A percentile compares a stretch with the other conserved stretches of the same genome.
phyloP scores from a whole-genome alignment of 1,140 invertebrate species.

The Diachasma alloeum region DNA sequence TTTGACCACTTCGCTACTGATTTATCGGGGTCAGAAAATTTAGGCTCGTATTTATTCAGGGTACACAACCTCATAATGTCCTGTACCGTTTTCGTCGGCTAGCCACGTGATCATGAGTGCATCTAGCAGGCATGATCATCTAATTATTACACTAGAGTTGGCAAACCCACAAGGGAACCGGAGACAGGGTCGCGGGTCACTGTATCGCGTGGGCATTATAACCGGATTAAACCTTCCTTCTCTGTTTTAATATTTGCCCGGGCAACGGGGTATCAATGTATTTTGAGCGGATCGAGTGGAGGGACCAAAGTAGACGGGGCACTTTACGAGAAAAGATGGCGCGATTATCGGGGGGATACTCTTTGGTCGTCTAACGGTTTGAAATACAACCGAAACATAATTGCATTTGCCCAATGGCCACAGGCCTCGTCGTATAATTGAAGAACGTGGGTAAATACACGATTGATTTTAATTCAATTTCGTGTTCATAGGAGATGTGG shows the following conservation, averaged over 20 bases:
- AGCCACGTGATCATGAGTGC: constrained; percentile 38
- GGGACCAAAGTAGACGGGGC: not conserved
- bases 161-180: constrained; percentile 39
- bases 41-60: constrained; percentile 31
- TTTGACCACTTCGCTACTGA: no score
- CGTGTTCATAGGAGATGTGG: constrained; percentile 17
- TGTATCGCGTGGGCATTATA: constrained; percentile 17
- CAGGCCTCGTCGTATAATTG: constrained; percentile 60
- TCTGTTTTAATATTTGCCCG: not conserved
- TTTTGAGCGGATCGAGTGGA: not conserved
- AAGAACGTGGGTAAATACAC: constrained; percentile 61
- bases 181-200: constrained; percentile 4
- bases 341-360: constrained; percentile 5
- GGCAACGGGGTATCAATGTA: not conserved
- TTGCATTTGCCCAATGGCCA: constrained; percentile 57
- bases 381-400: constrained; percentile 56
- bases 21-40: not conserved
- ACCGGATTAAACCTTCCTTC: not conserved
- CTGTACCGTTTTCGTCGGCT: constrained; percentile 13
- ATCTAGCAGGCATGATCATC: constrained; percentile 49
- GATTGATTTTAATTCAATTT: constrained; percentile 62
- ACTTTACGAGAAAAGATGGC: not conserved
- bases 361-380: not conserved
- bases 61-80: constrained; percentile 9
- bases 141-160: constrained; percentile 61